These are phyloP conservation scores for Cordilura impudica DNA, from an alignment of 2,888 invertebrate species.

Conservation along the genomic window DNA sequence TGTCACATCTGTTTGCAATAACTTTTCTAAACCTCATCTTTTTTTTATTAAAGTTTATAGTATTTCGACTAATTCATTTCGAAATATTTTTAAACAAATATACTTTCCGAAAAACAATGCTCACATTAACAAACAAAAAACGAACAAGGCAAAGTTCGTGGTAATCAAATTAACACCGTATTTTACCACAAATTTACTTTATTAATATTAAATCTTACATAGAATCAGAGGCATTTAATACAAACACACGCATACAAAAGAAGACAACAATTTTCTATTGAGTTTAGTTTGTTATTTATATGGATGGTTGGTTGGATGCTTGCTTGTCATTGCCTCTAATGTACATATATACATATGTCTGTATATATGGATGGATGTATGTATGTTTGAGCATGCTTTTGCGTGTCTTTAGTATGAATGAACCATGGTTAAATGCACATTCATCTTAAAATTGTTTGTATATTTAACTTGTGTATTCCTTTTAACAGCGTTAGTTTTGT, in stretches of 20 bases:
- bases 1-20: too few species aligned
- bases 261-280: neutral
- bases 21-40: too few species aligned
- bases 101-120: neutral
- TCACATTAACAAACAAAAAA: neutral
- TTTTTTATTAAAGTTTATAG: too few species aligned
- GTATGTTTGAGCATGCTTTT: neutral
- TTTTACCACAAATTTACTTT: constrained; percentile 16
- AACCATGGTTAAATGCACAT: constrained; percentile 24
- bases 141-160: constrained; percentile 6
- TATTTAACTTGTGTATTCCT: constrained; percentile 17
- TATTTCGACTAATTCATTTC: too few species aligned
- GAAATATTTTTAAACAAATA: too few species aligned
- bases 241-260: neutral
- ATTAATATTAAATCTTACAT: constrained; percentile 12
- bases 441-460: constrained; percentile 14
- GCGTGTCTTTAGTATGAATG: neutral
- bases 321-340: neutral
- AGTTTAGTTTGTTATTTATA: neutral
- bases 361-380: neutral
- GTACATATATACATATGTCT: neutral
- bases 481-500: constrained; percentile 1
- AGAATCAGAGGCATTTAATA: neutral
- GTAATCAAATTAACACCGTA: constrained; percentile 25
- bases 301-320: neutral